Evolutionary conservation across 1,140 invertebrate genomes (phyloP), one percentile per base, ranked within the genome.

Genomic region (Pantala flavescens): DNA sequence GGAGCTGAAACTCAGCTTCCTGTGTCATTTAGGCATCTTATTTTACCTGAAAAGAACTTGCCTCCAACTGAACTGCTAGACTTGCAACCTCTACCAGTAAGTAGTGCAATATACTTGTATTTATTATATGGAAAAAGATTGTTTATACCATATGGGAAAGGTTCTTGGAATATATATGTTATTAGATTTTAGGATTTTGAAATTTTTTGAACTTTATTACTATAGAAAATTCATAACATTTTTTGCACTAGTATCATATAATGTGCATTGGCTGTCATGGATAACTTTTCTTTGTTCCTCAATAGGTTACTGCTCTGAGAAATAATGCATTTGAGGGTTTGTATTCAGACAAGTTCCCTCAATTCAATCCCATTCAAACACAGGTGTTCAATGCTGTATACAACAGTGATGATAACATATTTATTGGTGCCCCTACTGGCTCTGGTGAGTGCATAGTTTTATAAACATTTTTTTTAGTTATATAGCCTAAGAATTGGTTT

Each of bases 351-450:
- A 90, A 90, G 76, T 96, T 98, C 80, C 90, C 90, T 16, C 94
- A 97, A 81, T 99, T 99, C 82, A 99, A 99, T 85, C 96, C 98
- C 0, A 98, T 99, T 77, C 98, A 99, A 82, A 99, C 98, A 0
- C 98, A 99, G 87, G 97, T 99, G 7, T 99, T 99, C 82, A 99
- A 99, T 82, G 93, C 97, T 0, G 91, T 99, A 0, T 99, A 99
- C 83, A 99, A 99, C 84, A 95, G 92, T 19, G 97, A 99, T 83
- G 98, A 99, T 79, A 99, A 99, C 84, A 94, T 99, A 0, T 98
- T 99, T 82, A 90, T 99, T 75, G 98, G 97, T 10, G 97, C 98
- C 0, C 98, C 98, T 0, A 95, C 96, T 16, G 98, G 98, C 0
- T 97, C 95, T 80, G 49, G 49, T 63, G n/a, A 63, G n/a, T 63